Evolutionary conservation across 1,140 invertebrate genomes (phyloP), one percentile per base, ranked within the genome.

Genomic region (Euwallacea fornicatus): DNA sequence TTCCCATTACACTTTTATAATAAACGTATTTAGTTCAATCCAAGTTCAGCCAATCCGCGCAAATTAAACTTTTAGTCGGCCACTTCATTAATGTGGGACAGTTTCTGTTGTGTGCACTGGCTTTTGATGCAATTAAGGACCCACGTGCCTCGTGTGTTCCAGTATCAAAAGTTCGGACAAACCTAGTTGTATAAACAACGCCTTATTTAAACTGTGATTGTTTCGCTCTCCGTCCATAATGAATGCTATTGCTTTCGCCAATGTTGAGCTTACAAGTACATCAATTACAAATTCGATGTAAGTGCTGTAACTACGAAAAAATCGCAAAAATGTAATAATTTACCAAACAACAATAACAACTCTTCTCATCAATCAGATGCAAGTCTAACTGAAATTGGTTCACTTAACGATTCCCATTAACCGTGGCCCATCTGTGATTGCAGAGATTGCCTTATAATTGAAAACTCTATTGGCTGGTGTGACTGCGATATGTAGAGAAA

Each of bases 41-140:
- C 21, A 33, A 33, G 21, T 33, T 33, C 21, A 33, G 21, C 21
- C 21, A 33, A 33, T 33, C 21, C 21, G 21, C 21, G 21, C 58
- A 60, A 60, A 42, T 60, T 33, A 41, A 60, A 60, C 58, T 60
- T 60, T 60, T 60, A 60, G 33, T 60, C 42, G 15, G 10, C 58
- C 58, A 15, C 33, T 60, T 15, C 33, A 60, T 42, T 60, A 60
- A 60, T 60, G 33, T 60, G 16, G 58, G 21, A 33, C 21, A 33
- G 21, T 33, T 33, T 33, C 10, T 61, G 42, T 61, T 42, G 61
- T 63, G 44, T 47, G 61, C 44, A 47, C 61, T 13, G 61, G 61
- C 44, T 63, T 63, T 63, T 63, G 61, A 63, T 63, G 61, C 61
- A 63, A 63, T 63, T 63, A 63, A 33, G 46, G 46, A 1, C 46